Conservation (phyloP, 2,888 invertebrate genomes). For the Cantharis rufa region DNA sequence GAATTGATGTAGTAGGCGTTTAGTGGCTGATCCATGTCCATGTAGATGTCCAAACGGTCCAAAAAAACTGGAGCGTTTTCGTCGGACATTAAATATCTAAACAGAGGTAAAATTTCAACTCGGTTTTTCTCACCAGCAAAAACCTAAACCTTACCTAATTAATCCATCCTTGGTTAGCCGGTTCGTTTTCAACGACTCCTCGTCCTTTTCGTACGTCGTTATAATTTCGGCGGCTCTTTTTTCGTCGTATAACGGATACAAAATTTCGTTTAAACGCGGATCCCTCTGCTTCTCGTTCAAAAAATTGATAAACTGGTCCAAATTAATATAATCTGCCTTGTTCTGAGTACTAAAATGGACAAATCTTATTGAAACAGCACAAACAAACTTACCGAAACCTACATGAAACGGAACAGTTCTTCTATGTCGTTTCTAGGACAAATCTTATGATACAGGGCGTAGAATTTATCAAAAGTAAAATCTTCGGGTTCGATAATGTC, state of each 20-base stretch:
- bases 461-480: constrained; percentile 99
- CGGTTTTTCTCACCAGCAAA: neutral
- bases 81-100: constrained; percentile 94
- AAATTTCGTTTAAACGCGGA: constrained; percentile 96
- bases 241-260: constrained; percentile 95
- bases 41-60: constrained; percentile 94
- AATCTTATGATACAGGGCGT: constrained; percentile 96
- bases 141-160: constrained; percentile 65
- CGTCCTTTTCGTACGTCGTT: constrained; percentile 86
- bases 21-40: constrained; percentile 99
- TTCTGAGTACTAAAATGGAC: constrained; percentile 76
- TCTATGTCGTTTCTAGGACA: constrained; percentile 99
- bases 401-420: constrained; percentile 95
- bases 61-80: constrained; percentile 99
- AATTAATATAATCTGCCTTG: constrained; percentile 83
- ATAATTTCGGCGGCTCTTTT: constrained; percentile 93
- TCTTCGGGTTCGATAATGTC: constrained; percentile 93
- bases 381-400: constrained; percentile 57
- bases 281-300: constrained; percentile 97
- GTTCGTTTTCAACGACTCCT: constrained; percentile 71
- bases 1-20: constrained; percentile 99
- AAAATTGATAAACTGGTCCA: constrained; percentile 89
- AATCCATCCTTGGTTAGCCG: constrained; percentile 92
- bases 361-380: neutral
- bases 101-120: neutral